These are phyloP conservation scores for Brachionus rubens DNA, from an alignment of 1,140 invertebrate genomes.

Conservation along the genomic window DNA sequence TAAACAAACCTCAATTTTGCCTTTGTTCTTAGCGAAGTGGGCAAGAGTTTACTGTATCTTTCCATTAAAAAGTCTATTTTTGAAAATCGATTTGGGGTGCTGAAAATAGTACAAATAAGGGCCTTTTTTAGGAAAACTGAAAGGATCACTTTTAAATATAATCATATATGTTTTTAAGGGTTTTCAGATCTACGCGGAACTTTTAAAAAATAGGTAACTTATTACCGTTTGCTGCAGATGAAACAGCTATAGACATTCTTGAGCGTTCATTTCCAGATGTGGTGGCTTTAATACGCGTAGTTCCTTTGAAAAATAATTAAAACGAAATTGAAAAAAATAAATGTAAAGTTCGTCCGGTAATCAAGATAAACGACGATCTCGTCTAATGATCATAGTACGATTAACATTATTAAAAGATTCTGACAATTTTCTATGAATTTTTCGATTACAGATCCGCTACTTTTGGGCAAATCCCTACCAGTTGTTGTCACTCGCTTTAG, in stretches of 20 bases:
- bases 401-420: not conserved
- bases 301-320: not conserved
- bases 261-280: constrained; percentile 12
- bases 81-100: too few relatives aligned
- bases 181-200: not conserved
- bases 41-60: too few relatives aligned
- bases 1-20: too few relatives aligned
- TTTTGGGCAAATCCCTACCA: not conserved
- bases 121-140: not conserved
- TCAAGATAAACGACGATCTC: constrained; percentile 9
- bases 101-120: not conserved
- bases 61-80: too few relatives aligned
- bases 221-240: not conserved
- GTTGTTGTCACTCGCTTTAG: not conserved
- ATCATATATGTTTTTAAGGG: too few relatives aligned
- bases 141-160: too few relatives aligned
- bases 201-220: constrained; percentile 2
- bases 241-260: constrained; percentile 10
- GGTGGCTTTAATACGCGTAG: not conserved
- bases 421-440: not conserved
- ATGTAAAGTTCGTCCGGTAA: not conserved
- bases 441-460: not conserved
- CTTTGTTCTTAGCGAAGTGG: too few relatives aligned
- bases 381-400: not conserved
- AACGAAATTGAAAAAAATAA: not conserved